These are phyloP conservation scores for Odiellus spinosus DNA, from an alignment of 2,888 invertebrate species.

Conservation along the genomic window DNA sequence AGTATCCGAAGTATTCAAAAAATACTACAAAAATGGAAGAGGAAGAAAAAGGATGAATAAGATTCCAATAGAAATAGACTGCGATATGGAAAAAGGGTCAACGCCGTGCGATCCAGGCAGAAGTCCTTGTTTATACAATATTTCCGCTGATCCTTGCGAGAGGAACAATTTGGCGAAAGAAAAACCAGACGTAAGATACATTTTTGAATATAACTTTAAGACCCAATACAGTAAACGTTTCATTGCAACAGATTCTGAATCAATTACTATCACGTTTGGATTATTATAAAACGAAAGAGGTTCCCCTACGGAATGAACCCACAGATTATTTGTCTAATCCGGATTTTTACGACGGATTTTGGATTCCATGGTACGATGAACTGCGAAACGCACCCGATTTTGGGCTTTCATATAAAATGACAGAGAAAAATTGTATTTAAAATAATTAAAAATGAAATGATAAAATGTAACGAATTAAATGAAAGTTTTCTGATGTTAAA, in stretches of 20 bases:
- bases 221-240: too few species aligned
- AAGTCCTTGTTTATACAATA: slow-evolving; percentile 62
- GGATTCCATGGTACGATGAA: neutral
- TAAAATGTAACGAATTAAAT: too few species aligned
- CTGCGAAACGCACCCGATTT: too few species aligned
- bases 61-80: slow-evolving; percentile 3
- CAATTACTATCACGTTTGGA: neutral
- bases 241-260: neutral
- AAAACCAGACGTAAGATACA: slow-evolving; percentile 6
- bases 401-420: too few species aligned
- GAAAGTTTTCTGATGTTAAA: too few species aligned
- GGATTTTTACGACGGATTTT: neutral
- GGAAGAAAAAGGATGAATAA: too few species aligned
- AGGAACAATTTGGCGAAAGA: slow-evolving; percentile 12
- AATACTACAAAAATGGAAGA: too few species aligned
- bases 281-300: neutral
- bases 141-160: slow-evolving; percentile 73
- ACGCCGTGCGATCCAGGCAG: slow-evolving; percentile 44
- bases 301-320: neutral
- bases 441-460: too few species aligned
- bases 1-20: too few species aligned
- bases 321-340: neutral
- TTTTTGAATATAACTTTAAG: neutral
- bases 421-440: too few species aligned
- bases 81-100: slow-evolving; percentile 11